Evolutionary conservation across 2,113 vertebrate genomes (phyloP).

Genomic region (Glaucidium brasilianum): DNA sequence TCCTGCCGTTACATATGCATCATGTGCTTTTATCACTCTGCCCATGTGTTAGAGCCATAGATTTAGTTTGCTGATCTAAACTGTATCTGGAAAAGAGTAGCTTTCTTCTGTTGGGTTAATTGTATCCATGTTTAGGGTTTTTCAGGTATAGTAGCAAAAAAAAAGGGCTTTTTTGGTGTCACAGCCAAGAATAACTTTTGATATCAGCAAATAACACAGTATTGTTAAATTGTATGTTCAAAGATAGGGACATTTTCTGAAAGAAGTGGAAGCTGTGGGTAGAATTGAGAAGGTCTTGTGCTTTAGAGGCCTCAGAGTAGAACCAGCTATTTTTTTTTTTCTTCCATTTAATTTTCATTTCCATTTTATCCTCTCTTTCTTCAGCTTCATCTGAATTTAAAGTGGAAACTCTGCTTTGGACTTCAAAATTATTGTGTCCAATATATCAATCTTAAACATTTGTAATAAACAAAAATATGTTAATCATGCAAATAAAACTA

Average conservation of each 20-base stretch:
- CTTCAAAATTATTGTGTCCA: background rate
- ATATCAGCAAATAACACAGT: background rate
- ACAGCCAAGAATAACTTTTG: background rate
- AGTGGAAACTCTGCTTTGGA: background rate
- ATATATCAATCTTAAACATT: background rate
- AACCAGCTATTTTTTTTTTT: background rate
- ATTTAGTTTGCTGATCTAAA: background rate
- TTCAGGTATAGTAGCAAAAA: background rate
- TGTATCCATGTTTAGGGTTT: background rate
- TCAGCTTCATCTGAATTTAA: background rate
- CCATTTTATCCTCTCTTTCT: background rate
- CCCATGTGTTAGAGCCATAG: background rate
- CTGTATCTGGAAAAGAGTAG: background rate
- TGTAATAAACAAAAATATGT: background rate
- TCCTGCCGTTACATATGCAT: background rate
- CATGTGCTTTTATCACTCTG: background rate
- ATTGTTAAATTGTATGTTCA: background rate
- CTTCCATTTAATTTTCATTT: background rate
- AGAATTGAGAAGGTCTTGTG: background rate
- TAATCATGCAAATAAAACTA: background rate
- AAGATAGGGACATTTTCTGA: background rate
- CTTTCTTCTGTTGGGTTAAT: background rate
- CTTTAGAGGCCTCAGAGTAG: background rate
- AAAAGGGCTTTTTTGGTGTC: background rate
- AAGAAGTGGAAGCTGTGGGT: background rate